These are phyloP conservation scores for Anniella stebbinsi DNA, from an alignment of 2,797 vertebrate genomes.

Conservation along the genomic window DNA sequence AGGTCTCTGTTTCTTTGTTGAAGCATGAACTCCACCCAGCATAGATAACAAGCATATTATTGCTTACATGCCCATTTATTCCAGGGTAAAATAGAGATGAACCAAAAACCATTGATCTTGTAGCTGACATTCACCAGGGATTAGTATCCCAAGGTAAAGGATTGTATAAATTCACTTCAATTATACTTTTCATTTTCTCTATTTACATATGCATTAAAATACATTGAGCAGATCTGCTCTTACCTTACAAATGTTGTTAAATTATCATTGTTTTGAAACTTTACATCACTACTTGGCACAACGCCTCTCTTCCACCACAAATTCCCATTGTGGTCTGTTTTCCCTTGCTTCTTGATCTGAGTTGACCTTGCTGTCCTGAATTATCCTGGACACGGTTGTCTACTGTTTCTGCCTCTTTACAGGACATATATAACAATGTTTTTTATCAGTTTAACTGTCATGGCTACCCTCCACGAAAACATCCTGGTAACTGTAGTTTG, in stretches of 20 bases:
- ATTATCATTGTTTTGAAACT: background rate
- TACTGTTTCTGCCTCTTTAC: background rate
- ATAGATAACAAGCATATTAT: background rate
- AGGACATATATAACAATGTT: background rate
- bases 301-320: background rate
- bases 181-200: background rate
- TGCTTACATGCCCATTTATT: background rate
- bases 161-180: background rate
- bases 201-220: background rate
- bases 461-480: background rate
- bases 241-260: slow-evolving; percentile 16
- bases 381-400: background rate
- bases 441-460: background rate
- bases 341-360: background rate
- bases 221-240: background rate
- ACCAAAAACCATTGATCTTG: background rate
- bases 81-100: background rate
- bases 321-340: background rate
- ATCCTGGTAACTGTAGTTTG: background rate
- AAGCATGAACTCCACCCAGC: background rate
- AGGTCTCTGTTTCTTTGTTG: background rate
- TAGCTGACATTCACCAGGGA: background rate
- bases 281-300: background rate
- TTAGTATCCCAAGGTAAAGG: background rate
- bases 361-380: background rate